Evolutionary conservation across 2,797 vertebrate genomes (phyloP), one percentile per base, ranked within the genome.

Genomic region (Astyanax mexicanus): DNA sequence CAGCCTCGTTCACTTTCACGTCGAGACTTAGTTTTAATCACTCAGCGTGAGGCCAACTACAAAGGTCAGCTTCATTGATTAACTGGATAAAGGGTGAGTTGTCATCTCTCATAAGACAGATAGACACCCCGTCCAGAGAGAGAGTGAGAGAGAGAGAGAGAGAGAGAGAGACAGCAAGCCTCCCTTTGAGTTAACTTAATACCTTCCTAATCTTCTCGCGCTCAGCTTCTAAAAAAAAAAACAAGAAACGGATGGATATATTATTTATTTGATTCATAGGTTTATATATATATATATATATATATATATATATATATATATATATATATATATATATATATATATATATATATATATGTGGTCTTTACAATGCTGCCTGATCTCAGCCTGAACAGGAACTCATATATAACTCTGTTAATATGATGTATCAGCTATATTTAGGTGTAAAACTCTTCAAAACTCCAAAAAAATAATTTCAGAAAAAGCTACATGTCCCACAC

Each of bases 61-160:
- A 92, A 92, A 92, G 92, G 91, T 93, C 92, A 92, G 84, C 87
- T 73, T 78, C 84, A 79, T 82, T 93, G 92, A 93, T 92, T 85
- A 90, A 90, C 84, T 85, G 85, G 32, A 62, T 80, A 83, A 84
- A 86, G 83, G 74, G 80, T 85, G 82, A 87, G 83, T 86, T 89
- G 88, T 91, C 90, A 87, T 92, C 86, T 87, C 86, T 90, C 88
- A 91, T 82, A 60, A 37, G 78, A 85, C 78, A 40, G 82, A 86
- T 87, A 87, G 87, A 90, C 84, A 80, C 86, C 82, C 82, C 87
- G 84, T 88, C 88, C 84, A 35, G 78, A 29, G 65, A 67, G 35
- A 40, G 69, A 70, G 83, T n/a, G n/a, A n/a, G n/a, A n/a, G n/a
- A n/a, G n/a, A n/a, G n/a, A n/a, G n/a, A n/a, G n/a, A n/a, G n/a